These are phyloP conservation scores for Diadophis punctatus DNA, from an alignment of 2,113 vertebrate genomes.

Conservation along the genomic window DNA sequence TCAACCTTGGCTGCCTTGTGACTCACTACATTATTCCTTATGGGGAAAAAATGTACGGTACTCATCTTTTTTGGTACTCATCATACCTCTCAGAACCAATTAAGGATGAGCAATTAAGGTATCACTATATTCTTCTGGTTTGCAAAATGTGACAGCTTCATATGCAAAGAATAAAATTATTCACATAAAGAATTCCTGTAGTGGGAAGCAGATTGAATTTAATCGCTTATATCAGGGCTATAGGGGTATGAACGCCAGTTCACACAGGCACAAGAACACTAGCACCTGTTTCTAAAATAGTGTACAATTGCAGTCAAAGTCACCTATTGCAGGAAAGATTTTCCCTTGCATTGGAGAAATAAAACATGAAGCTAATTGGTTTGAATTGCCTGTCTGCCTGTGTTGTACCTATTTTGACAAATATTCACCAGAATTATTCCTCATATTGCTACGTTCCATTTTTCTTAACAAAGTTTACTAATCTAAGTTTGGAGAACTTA, in stretches of 20 bases:
- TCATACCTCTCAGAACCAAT: no score
- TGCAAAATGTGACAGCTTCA: not conserved
- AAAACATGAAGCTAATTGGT: not conserved
- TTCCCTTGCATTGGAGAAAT: not conserved
- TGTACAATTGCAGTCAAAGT: not conserved
- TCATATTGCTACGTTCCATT: not conserved
- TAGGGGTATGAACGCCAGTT: not conserved
- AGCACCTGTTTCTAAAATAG: not conserved
- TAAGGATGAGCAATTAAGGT: no score
- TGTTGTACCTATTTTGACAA: not conserved
- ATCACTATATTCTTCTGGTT: not conserved
- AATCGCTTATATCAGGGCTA: not conserved
- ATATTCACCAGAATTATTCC: not conserved
- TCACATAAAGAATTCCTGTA: not conserved
- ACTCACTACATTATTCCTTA: not conserved
- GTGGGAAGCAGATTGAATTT: not conserved
- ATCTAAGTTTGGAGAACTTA: not conserved
- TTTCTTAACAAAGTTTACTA: not conserved
- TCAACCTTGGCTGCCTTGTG: not conserved
- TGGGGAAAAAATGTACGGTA: no score
- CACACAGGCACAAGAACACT: not conserved
- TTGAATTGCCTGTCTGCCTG: not conserved
- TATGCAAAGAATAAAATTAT: not conserved
- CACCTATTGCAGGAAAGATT: not conserved
- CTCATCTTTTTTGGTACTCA: no score